Percentiles rank a stretch among this genome's conserved stretches.
Conservation (phyloP, 2,797 vertebrate genomes). For the Bovichtus variegatus region DNA sequence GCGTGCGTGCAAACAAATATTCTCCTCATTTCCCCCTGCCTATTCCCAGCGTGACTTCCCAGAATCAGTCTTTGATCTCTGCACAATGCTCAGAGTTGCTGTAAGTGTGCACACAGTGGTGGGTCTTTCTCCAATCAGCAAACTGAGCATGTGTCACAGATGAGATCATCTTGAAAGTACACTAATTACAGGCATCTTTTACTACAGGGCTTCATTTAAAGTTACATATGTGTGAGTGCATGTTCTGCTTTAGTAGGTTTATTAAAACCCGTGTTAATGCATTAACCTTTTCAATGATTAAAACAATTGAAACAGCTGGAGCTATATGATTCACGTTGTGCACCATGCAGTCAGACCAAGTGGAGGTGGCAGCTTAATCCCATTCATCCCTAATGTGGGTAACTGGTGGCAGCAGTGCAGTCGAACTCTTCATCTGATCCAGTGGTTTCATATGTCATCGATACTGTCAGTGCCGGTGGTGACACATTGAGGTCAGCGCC, state of each 20-base stretch:
- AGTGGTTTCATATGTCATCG: slow-evolving; percentile 64
- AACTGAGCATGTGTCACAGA: slow-evolving; percentile 28
- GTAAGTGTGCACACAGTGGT: slow-evolving; percentile 47
- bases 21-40: slow-evolving; percentile 15
- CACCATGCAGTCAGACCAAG: slow-evolving; percentile 41
- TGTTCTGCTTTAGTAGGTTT: not conserved
- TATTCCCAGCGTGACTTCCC: slow-evolving; percentile 63
- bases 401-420: slow-evolving; percentile 55
- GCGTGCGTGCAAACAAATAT: slow-evolving; percentile 51
- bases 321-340: slow-evolving; percentile 36
- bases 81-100: slow-evolving; percentile 54
- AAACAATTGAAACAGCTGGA: slow-evolving; percentile 8
- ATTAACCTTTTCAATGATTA: not conserved
- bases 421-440: slow-evolving; percentile 53
- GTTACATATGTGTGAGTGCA: not conserved
- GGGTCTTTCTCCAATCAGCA: slow-evolving; percentile 52
- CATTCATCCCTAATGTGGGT: slow-evolving; percentile 36
- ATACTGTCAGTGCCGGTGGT: slow-evolving; percentile 59
- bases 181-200: slow-evolving; percentile 4
- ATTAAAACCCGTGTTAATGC: not conserved
- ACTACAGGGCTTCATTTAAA: not conserved
- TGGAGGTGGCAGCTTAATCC: slow-evolving; percentile 56
- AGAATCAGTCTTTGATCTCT: slow-evolving; percentile 56
- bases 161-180: slow-evolving; percentile 21
- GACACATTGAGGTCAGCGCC: slow-evolving; percentile 77